A percentile compares a stretch with the other conserved stretches of the same genome.
These are phyloP conservation scores for Siderastrea siderea DNA, from an alignment of 92 coral and sea anemone genomes.

Conservation along the genomic window DNA sequence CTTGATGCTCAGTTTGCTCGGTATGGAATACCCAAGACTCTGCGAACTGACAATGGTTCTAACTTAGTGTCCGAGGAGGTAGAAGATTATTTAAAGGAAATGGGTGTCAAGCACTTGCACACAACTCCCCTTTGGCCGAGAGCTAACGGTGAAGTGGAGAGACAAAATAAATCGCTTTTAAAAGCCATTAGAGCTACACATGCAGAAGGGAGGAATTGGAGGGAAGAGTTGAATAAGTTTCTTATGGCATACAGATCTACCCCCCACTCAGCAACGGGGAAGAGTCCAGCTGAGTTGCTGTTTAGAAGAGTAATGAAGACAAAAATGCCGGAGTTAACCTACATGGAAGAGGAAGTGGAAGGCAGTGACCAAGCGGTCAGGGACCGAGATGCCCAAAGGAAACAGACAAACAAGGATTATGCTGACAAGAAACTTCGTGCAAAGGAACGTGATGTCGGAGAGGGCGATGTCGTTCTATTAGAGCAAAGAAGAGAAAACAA, in stretches of 20 bases:
- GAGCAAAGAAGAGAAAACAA: conserved; percentile 70
- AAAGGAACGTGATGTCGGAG: conserved; percentile 42
- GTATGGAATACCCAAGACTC: conserved; percentile 44
- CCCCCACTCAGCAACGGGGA: conserved; percentile 62
- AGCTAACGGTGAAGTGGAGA: conserved; percentile 73
- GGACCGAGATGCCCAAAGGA: conserved; percentile 53
- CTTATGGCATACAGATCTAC: conserved; percentile 57
- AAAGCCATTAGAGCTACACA: conserved; percentile 61
- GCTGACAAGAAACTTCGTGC: conserved; percentile 35
- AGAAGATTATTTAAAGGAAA: conserved; percentile 47
- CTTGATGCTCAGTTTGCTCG: conserved; percentile 62
- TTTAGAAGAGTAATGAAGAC: conserved; percentile 33
- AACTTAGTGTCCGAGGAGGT: conserved; percentile 48
- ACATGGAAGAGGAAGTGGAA: conserved; percentile 43
- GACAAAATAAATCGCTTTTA: conserved; percentile 58
- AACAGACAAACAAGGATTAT: conserved; percentile 60
- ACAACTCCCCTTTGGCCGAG: conserved; percentile 66
- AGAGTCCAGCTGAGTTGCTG: conserved; percentile 62
- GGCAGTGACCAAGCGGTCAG: conserved; percentile 37
- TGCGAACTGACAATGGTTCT: conserved; percentile 55
- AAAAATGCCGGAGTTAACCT: conserved; percentile 42
- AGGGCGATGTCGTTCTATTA: conserved; percentile 61
- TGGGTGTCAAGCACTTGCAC: conserved; percentile 15
- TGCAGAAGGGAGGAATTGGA: conserved; percentile 46
- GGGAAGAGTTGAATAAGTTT: conserved; percentile 46